These are phyloP conservation scores for Clarias pachynema DNA, from an alignment of 2,797 vertebrate genomes.

Conservation along the genomic window DNA sequence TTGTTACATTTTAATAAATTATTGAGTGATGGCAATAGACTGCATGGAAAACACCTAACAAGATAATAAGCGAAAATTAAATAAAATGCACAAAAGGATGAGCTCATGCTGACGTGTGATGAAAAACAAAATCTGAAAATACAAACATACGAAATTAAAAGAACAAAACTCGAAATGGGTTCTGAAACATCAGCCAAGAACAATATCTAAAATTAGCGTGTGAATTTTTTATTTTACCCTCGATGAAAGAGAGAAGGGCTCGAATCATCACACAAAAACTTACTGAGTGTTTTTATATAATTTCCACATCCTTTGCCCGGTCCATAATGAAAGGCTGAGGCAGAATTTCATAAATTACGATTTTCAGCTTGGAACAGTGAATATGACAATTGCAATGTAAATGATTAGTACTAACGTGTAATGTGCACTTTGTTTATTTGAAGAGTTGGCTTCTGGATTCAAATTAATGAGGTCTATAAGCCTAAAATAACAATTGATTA, in stretches of 20 bases:
- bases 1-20: neutral
- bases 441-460: neutral
- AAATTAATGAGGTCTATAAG: constrained; percentile 4
- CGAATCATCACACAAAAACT: neutral
- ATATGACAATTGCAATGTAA: constrained; percentile 1
- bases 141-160: neutral
- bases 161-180: too few relatives aligned
- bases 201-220: neutral
- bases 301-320: neutral
- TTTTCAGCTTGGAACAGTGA: neutral
- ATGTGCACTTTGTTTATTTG: constrained; percentile 11
- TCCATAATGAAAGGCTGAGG: neutral
- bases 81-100: neutral
- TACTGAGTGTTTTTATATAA: too few relatives aligned
- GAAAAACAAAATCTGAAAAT: neutral
- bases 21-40: neutral
- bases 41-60: neutral
- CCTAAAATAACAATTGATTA: constrained; percentile 1
- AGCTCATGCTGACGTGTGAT: neutral
- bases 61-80: neutral
- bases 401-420: constrained; percentile 9
- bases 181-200: neutral
- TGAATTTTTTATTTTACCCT: neutral
- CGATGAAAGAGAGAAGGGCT: neutral
- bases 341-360: neutral